Evolutionary conservation across 2,888 invertebrate genomes (phyloP), one percentile per base, ranked within the genome.

Genomic region (Xestia xanthographa): DNA sequence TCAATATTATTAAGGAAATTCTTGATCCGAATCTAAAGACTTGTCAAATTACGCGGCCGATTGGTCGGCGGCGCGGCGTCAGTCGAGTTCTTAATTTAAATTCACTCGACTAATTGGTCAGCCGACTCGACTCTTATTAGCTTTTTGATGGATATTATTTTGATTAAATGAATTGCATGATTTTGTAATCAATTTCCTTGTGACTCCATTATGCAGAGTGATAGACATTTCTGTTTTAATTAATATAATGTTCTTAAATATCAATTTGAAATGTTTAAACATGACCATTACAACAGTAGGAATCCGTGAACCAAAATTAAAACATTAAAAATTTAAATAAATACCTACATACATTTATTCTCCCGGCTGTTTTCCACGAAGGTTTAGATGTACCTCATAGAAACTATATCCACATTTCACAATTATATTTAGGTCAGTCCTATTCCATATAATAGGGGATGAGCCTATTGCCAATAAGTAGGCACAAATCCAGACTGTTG

Each of bases 21-120:
- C 82, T 85, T 88, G 85, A 90, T 87, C 76, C 75, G 79, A 83
- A 87, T 89, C 84, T 89, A 77, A 87, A 81, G 87, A 86, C 90
- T 89, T 91, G 87, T 89, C 90, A 89, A 89, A 90, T 91, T 90
- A 86, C 82, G 86, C 86, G 88, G 86, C 83, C 88, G 90, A 91
- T 91, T 88, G 89, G 87, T 82, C 75, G 81, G 68, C 83, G 82
- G 79, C 78, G 78, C 74, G 80, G 77, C 86, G 86, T 84, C 90
- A 84, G 85, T 79, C 71, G 86, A 87, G 88, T 90, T 89, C 90
- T 91, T 91, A 88, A 90, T 91, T 91, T 90, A 88, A 90, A 90
- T 91, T 91, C 88, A 86, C 84, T 85, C 87, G 72, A 81, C 87
- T 91, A 90, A 91, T 90, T 90, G 90, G 89, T 90, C 88, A 86